Base-by-base conservation (phyloP, 2,797 vertebrate species). In the Acomys russatus region DNA sequence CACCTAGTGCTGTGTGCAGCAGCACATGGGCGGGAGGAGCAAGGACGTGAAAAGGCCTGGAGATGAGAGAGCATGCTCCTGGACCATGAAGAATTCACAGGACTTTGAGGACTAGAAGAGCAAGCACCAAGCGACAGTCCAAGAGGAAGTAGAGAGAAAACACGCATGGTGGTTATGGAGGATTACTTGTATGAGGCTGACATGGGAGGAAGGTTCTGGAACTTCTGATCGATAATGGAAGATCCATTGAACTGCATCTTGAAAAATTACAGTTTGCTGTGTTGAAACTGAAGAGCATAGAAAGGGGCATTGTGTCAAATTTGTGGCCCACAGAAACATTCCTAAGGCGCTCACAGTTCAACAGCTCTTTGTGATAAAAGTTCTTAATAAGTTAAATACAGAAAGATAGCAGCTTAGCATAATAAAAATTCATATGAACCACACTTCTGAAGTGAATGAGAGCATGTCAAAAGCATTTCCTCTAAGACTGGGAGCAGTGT, bases 191-290 rank as follows among this genome's bases (percentile, higher is more conserved):
- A 18, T 61, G 28, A 88, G 25, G 20, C 4, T 77, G 54, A 10
- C 11, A 44, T 38, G n/a, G 1, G 49, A 88, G 14, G 78, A 88
- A 91, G 25, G 3, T 94, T 90, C 93, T 82, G 77, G 33, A 95
- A 51, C 22, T 70, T 87, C 79, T 89, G 49, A 92, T 76, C 83
- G 51, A 91, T 76, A 87, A 38, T 59, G 33, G 38, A 87, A 83
- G 30, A 63, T 3, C 64, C 25, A 84, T 73, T 80, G 94, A 92
- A 90, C 6, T 77, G 63, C 76, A 90, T 2, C 35, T 86, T 88
- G 63, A 64, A 89, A 90, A 94, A 44, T 28, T 28, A 54, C 12
- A 49, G 28, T 82, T 73, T 18, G 20, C 33, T 38, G 14, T 56
- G 61, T 59, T 92, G 63, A 77, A 86, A 93, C 64, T 12, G 9